These are phyloP conservation scores for Cynoglossus semilaevis DNA, from an alignment of 2,113 vertebrate species.

Conservation along the genomic window DNA sequence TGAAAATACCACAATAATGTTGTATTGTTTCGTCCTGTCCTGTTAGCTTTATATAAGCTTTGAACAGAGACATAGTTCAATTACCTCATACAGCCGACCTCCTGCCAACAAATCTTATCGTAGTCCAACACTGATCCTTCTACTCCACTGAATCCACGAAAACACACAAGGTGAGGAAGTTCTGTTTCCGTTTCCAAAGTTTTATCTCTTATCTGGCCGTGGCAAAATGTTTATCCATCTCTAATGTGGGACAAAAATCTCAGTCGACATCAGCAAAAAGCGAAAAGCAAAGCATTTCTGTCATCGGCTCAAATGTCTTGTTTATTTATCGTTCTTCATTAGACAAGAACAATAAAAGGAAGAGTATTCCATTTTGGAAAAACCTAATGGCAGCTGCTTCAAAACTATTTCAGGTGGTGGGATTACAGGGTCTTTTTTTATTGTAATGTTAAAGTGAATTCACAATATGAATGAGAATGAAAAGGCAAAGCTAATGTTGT, in stretches of 20 bases:
- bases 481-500: constrained; percentile 19
- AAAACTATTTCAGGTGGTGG: constrained; percentile 30
- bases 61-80: too few relatives aligned
- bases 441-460: constrained; percentile 43
- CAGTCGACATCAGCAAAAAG: constrained; percentile 7
- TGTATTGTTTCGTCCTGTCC: too few relatives aligned
- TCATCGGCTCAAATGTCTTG: constrained; percentile 17
- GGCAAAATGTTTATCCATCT: too few relatives aligned
- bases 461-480: constrained; percentile 30
- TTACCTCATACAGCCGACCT: too few relatives aligned
- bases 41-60: too few relatives aligned
- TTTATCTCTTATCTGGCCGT: constrained; percentile 7
- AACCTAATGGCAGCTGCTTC: constrained; percentile 32
- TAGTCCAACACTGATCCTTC: too few relatives aligned
- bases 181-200: constrained; percentile 36
- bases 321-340: constrained; percentile 49
- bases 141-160: too few relatives aligned
- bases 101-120: too few relatives aligned
- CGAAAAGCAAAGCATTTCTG: constrained; percentile 39
- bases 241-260: not conserved
- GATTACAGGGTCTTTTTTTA: constrained; percentile 35
- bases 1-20: too few relatives aligned
- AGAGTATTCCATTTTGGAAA: constrained; percentile 8
- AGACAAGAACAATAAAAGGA: constrained; percentile 36
- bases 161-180: constrained; percentile 44